Evolutionary conservation across 2,888 invertebrate species (phyloP), one percentile per base, ranked within the genome.

Genomic region (Papilio gigon): DNA sequence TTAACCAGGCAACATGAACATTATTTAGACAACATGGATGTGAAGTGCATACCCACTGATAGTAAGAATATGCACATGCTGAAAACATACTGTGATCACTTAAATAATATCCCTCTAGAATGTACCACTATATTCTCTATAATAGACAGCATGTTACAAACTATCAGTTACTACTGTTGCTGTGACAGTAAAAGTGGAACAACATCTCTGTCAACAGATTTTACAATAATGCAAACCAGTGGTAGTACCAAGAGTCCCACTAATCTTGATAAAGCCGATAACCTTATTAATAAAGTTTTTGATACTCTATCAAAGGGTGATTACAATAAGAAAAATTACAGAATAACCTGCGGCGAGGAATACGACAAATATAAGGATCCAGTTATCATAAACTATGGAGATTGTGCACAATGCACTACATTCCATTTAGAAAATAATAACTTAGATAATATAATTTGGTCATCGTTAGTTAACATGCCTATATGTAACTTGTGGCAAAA

Each of bases 1-100:
- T 83, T 93, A 59, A 83, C 84, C 6, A 80, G 91, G 70, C 92
- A 93, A 73, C 92, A 93, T 76, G 50, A 60, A 4, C 83, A 89
- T 74, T 94, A 92, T 76, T 78, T 93, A 68, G 79, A 87, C 12
- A 92, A 89, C 73, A 91, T 93, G 87, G 83, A 86, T 71, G 81
- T 89, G 56, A 80, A 87, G 53, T 70, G 78, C 60, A 81, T 92
- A 69, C 85, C 89, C 2, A 64, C 40, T 33, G 71, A 80, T 59
- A 80, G 80, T 22, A 44, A 58, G 27, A 62, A 67, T n/a, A 76
- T 83, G 17, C 71, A 77, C 9, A 70, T 67, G 27, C 78, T 71
- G 67, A 72, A 72, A 33, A 74, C 72, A n/a, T 73, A 76, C 70
- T 89, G 88, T 73, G 67, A 78, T 27, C 72, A 76, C 67, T 78